phyloP scores from a whole-genome alignment of 2,797 vertebrate genomes.

The Lerista edwardsae region DNA sequence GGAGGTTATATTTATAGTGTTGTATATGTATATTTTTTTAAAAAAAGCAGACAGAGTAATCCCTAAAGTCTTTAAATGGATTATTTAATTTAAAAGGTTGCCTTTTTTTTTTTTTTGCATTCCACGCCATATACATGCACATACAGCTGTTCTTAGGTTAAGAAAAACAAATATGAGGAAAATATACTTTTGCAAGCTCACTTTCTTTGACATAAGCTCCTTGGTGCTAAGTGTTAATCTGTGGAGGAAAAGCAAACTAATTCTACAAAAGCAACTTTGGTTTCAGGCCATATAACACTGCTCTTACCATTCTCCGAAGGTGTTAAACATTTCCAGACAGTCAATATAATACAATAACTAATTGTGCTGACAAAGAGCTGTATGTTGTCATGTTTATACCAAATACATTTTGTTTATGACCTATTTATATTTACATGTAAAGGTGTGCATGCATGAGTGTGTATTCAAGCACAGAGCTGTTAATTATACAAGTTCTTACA shows the following conservation, averaged over 20 bases:
- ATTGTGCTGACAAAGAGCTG: conserved; percentile 5
- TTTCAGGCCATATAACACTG: conserved; percentile 45
- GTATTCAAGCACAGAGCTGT: neutral
- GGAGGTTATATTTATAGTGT: conserved; percentile 40
- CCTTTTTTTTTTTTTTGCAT: conserved; percentile 57
- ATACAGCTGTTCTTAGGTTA: conserved; percentile 55
- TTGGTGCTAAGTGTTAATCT: conserved; percentile 69
- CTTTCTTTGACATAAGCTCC: conserved; percentile 69
- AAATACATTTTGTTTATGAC: neutral
- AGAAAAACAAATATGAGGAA: conserved; percentile 64
- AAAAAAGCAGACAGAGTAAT: conserved; percentile 29
- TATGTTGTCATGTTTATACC: neutral
- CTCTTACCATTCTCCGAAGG: conserved; percentile 51
- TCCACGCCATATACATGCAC: conserved; percentile 50
- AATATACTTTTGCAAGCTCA: conserved; percentile 60
- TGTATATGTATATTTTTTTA: conserved; percentile 34
- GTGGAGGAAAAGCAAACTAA: conserved; percentile 72
- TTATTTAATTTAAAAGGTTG: conserved; percentile 60
- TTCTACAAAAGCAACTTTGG: conserved; percentile 58
- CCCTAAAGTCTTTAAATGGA: conserved; percentile 52
- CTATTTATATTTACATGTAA: conserved; percentile 26
- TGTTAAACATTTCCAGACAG: conserved; percentile 51
- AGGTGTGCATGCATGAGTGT: neutral
- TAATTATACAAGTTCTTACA: neutral
- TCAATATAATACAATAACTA: conserved; percentile 2